phyloP scores from a whole-genome alignment of 1,140 invertebrate genomes.

The Cephus cinctus region DNA sequence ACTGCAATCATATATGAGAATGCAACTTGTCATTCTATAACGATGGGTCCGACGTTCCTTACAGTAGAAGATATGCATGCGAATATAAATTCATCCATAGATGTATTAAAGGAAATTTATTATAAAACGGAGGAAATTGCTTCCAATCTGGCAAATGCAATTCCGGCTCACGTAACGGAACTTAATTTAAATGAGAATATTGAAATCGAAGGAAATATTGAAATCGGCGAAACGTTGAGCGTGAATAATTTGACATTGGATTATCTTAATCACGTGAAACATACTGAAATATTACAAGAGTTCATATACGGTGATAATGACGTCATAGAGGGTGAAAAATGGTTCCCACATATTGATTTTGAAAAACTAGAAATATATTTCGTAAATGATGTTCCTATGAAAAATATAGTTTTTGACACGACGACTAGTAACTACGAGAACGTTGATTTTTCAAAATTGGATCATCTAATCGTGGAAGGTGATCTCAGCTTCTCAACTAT shows the following conservation, averaged over 20 bases:
- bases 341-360: constrained; percentile 29
- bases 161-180: background rate
- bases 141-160: background rate
- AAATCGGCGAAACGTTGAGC: constrained; percentile 24
- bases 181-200: constrained; percentile 9
- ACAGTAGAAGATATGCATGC: constrained; percentile 12
- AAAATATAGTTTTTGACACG: constrained; percentile 26
- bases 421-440: background rate
- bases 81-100: constrained; percentile 18
- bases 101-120: too few relatives aligned
- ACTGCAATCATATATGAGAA: constrained; percentile 11
- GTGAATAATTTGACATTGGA: constrained; percentile 26
- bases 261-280: constrained; percentile 20
- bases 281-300: constrained; percentile 15
- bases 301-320: background rate
- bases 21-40: constrained; percentile 16
- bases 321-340: constrained; percentile 24
- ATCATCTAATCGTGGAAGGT: constrained; percentile 21
- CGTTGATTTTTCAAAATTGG: constrained; percentile 31
- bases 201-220: constrained; percentile 25
- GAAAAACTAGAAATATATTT: constrained; percentile 24
- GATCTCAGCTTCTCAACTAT: constrained; percentile 28
- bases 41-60: constrained; percentile 13
- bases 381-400: constrained; percentile 33
- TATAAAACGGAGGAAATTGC: too few relatives aligned